Base-by-base conservation (phyloP, 1,140 invertebrate species). In the Dinothrombium tinctorium region DNA sequence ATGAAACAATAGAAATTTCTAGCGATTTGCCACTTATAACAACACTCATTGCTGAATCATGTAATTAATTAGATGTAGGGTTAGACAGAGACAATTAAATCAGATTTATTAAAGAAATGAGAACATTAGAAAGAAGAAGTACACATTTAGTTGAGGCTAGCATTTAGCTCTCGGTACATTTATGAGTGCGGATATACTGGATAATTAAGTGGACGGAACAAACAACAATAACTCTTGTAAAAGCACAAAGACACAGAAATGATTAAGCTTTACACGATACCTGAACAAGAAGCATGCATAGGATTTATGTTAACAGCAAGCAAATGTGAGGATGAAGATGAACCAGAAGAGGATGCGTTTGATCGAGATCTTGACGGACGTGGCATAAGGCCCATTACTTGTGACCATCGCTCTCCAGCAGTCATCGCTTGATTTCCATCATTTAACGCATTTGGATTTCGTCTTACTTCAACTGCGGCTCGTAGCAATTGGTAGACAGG, bases 401-500 rank as follows among this genome's bases (percentile, higher is more conserved):
- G 12, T 11, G 33, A 21, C 5, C n/a, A 32, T 14, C 29, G 29
- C n/a, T 35, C 33, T 20, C 4, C 6, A 7, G 20, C 15, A 15
- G 5, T 12, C 33, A 15, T 33, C 6, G n/a, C 33, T 44, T 45
- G 39, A 43, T 40, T 45, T 23, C 22, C 23, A 20, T 22, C 17
- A 32, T 20, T 45, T 15, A 37, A 31, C 25, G 28, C 9, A 29
- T 19, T 42, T 23, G 19, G 15, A 29, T 26, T 37, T 17, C 25
- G 25, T 31, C 26, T 12, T 23, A 83, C 74, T 67, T 83, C 78
- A 53, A 76, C 76, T 53, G 79, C 80, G 60, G 81, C 75, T 68
- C 83, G 83, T 65, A 87, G 68, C 56, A 84, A 77, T 67, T 81
- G 79, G 65, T 86, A 86, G 56, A 78, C 80, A 61, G 74, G 72